Evolutionary conservation across 2,888 invertebrate genomes (phyloP).

Genomic region (Mystacides longicornis): DNA sequence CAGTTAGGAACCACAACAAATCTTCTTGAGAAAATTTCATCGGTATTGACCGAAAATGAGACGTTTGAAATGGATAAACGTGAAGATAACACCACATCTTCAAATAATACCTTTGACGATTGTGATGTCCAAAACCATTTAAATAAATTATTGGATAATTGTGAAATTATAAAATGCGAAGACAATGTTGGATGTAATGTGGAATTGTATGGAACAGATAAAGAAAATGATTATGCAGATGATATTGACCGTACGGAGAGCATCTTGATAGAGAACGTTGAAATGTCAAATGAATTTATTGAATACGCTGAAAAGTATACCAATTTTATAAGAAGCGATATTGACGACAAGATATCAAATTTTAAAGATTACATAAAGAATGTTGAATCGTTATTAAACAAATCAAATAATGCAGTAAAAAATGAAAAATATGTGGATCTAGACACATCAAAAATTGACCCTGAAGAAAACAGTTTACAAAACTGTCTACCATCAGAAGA

Average conservation of each 20-base stretch:
- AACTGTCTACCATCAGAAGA: background rate
- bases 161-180: background rate
- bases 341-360: slow-evolving; percentile 43
- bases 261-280: background rate
- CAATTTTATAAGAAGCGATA: slow-evolving; percentile 38
- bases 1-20: slow-evolving; percentile 2
- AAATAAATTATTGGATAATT: slow-evolving; percentile 10
- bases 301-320: slow-evolving; percentile 38
- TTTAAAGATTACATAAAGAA: slow-evolving; percentile 45
- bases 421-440: slow-evolving; percentile 29
- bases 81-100: background rate
- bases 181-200: too few species aligned
- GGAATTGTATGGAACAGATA: background rate
- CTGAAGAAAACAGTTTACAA: background rate
- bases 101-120: background rate
- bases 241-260: background rate
- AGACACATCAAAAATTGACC: slow-evolving; percentile 11
- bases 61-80: background rate
- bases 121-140: slow-evolving; percentile 5
- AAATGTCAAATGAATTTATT: slow-evolving; percentile 31
- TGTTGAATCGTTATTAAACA: slow-evolving; percentile 42
- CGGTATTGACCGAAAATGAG: background rate
- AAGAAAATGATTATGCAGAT: background rate
- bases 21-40: slow-evolving; percentile 1
- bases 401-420: slow-evolving; percentile 39